A percentile compares a stretch with the other conserved stretches of the same genome.
These are phyloP conservation scores for Hyles vespertilio DNA, from an alignment of 1,140 invertebrate genomes.

Conservation along the genomic window DNA sequence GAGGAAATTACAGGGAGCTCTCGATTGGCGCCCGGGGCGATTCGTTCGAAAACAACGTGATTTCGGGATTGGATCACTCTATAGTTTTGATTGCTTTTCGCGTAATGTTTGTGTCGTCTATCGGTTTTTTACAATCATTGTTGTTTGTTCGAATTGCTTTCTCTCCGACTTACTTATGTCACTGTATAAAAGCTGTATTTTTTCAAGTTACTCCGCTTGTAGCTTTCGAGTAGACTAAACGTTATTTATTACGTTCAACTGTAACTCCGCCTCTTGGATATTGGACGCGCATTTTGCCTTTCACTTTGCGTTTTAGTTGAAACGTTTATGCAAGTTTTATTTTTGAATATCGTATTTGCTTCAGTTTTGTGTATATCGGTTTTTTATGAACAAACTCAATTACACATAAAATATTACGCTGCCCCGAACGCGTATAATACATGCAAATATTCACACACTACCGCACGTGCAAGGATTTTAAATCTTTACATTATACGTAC, in stretches of 20 bases:
- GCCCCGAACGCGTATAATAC: no score
- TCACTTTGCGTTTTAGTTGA: background rate
- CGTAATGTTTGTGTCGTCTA: conserved; percentile 29
- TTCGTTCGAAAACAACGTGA: conserved; percentile 40
- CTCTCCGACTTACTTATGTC: conserved; percentile 1
- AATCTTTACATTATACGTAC: no score
- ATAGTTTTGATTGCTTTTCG: conserved; percentile 55
- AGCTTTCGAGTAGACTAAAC: background rate
- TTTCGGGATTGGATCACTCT: conserved; percentile 48
- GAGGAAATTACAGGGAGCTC: conserved; percentile 41
- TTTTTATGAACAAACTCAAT: no score
- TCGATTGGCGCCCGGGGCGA: conserved; percentile 38
- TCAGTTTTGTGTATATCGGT: background rate
- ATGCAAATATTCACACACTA: no score
- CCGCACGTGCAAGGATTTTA: no score
- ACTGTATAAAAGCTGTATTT: background rate
- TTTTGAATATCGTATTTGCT: background rate
- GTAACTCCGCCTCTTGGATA: no score
- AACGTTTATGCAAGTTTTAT: conserved; percentile 2
- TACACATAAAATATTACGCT: no score
- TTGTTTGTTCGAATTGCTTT: conserved; percentile 21
- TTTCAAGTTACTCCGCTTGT: background rate
- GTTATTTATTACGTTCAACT: background rate
- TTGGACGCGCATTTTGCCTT: no score
- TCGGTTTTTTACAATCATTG: conserved; percentile 21